A percentile compares a stretch with the other conserved stretches of the same genome.
Conservation (phyloP, 2,888 invertebrate species). For the Caenorhabditis uteleia region DNA sequence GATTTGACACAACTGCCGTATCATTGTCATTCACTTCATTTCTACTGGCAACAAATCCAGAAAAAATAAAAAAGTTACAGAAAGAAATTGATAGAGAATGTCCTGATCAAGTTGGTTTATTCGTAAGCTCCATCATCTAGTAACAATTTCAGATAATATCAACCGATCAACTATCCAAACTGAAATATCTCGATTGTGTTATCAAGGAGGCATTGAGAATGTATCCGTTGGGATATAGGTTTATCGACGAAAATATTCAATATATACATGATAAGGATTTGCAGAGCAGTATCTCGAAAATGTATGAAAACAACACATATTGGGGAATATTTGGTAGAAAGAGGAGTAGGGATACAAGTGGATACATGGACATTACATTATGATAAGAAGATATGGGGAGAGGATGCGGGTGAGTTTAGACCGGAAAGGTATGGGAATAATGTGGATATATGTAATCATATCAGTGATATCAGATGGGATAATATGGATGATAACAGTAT, state of each 20-base stretch:
- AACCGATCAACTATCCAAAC: conserved; percentile 29
- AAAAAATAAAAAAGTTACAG: conserved; percentile 32
- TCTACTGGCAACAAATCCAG: conserved; percentile 71
- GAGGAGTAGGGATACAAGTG: conserved; percentile 40
- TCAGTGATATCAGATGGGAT: too few species aligned
- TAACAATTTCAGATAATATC: conserved; percentile 6
- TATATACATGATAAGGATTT: background rate
- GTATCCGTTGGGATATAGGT: conserved; percentile 43
- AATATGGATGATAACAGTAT: conserved; percentile 9
- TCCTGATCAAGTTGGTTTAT: conserved; percentile 3
- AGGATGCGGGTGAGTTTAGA: conserved; percentile 36
- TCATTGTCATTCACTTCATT: conserved; percentile 72
- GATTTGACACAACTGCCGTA: conserved; percentile 74
- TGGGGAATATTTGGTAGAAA: conserved; percentile 50
- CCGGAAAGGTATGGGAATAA: conserved; percentile 38
- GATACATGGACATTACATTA: conserved; percentile 29
- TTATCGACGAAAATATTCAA: conserved; percentile 2
- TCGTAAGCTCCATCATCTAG: background rate
- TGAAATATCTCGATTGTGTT: conserved; percentile 49
- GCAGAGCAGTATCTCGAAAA: conserved; percentile 26
- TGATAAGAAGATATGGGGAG: conserved; percentile 39
- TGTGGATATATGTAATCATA: too few species aligned
- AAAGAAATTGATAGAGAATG: conserved; percentile 38
- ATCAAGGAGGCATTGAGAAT: conserved; percentile 48
- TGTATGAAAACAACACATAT: conserved; percentile 49